Evolutionary conservation across 2,888 invertebrate genomes (phyloP).

Genomic region (Lithophane ornitopus): DNA sequence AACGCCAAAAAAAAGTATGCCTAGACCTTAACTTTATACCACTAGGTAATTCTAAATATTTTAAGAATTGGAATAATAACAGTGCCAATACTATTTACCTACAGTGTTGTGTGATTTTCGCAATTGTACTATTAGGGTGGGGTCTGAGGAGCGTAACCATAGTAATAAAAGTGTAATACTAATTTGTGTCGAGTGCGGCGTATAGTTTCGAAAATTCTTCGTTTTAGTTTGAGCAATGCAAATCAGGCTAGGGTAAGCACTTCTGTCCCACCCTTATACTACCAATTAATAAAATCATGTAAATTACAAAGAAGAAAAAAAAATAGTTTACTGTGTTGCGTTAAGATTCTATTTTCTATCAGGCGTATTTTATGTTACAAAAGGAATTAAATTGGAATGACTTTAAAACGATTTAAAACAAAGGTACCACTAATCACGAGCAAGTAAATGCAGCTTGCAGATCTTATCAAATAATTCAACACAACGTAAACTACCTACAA

Average conservation of each 20-base stretch:
- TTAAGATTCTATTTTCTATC: conserved; percentile 19
- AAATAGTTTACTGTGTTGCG: conserved; percentile 19
- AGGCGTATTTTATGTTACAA: conserved; percentile 23
- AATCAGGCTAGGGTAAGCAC: neutral
- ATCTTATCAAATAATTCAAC: conserved; percentile 46
- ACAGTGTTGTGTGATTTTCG: conserved; percentile 12
- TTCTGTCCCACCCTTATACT: conserved; percentile 15
- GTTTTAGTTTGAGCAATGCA: conserved; percentile 8
- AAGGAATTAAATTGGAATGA: conserved; percentile 59
- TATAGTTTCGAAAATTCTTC: neutral
- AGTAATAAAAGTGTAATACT: conserved; percentile 16
- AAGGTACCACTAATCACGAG: conserved; percentile 49
- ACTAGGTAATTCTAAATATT: conserved; percentile 12
- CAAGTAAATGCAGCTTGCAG: conserved; percentile 56
- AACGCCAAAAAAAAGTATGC: conserved; percentile 38
- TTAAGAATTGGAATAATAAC: conserved; percentile 29
- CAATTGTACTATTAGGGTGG: conserved; percentile 10
- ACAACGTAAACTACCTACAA: conserved; percentile 55
- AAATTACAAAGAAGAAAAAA: conserved; percentile 4
- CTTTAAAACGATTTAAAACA: conserved; percentile 33
- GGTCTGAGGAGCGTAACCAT: conserved; percentile 3
- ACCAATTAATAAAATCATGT: neutral
- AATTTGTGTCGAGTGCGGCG: neutral
- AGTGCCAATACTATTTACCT: conserved; percentile 41
- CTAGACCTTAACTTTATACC: conserved; percentile 16